A percentile compares a stretch with the other conserved stretches of the same genome.
phyloP scores from a whole-genome alignment of 2,113 vertebrate species.

The Pollachius pollachius region DNA sequence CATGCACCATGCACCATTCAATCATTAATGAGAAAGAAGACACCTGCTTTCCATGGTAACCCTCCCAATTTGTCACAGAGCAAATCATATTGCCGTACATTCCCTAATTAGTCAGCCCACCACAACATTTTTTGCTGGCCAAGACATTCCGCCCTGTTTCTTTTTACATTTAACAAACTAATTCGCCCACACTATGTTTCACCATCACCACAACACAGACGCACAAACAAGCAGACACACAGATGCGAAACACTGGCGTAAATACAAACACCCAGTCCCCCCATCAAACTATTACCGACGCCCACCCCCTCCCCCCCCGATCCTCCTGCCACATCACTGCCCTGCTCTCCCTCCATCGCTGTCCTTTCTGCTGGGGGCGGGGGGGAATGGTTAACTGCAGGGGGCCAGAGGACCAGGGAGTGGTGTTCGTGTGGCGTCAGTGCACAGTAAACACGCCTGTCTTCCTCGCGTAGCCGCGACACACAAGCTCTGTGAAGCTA shows the following conservation, averaged over 20 bases:
- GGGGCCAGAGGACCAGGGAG: too few relatives aligned
- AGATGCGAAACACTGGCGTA: not conserved
- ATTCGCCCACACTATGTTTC: not conserved
- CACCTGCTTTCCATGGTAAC: too few relatives aligned
- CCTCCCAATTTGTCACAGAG: too few relatives aligned
- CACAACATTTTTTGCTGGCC: too few relatives aligned
- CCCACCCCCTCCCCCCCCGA: not conserved
- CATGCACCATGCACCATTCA: too few relatives aligned
- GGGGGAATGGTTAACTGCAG: not conserved
- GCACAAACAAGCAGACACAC: not conserved
- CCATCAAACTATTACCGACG: not conserved
- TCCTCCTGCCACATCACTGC: not conserved
- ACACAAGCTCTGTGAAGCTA: not conserved
- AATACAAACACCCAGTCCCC: not conserved
- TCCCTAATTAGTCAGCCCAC: too few relatives aligned
- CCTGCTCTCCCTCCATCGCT: not conserved
- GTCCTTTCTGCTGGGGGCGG: not conserved
- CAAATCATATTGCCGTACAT: too few relatives aligned
- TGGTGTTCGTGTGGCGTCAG: too few relatives aligned
- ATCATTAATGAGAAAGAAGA: too few relatives aligned
- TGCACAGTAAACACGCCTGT: not conserved
- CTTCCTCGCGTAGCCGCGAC: not conserved
- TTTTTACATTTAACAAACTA: not conserved
- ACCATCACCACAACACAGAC: not conserved
- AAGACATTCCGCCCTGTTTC: not conserved